Evolutionary conservation across 2,888 invertebrate species (phyloP).

Genomic region (Morpho achilles): DNA sequence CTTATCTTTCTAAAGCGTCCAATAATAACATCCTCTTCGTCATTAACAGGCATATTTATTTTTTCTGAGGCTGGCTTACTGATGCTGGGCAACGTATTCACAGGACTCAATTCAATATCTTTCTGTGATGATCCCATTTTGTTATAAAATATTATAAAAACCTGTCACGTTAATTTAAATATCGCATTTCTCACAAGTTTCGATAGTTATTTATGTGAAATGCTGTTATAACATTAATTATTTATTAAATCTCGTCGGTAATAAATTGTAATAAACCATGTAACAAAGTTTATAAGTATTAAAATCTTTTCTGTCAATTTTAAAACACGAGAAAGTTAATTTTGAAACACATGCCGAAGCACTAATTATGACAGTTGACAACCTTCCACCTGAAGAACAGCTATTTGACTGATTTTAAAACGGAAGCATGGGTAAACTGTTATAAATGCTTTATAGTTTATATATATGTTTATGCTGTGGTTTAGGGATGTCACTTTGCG

Average conservation of each 20-base stretch:
- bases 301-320: neutral
- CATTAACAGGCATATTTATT: constrained; percentile 45
- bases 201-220: no score
- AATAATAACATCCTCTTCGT: constrained; percentile 72
- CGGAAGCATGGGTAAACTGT: neutral
- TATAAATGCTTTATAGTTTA: neutral
- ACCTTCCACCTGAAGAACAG: neutral
- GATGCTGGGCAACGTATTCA: constrained; percentile 44
- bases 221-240: no score
- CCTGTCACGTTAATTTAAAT: constrained; percentile 29
- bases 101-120: constrained; percentile 66
- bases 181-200: constrained; percentile 12
- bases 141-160: constrained; percentile 12
- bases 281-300: no score
- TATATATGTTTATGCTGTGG: no score
- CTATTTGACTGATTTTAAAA: constrained; percentile 1
- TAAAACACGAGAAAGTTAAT: constrained; percentile 3
- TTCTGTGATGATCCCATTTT: constrained; percentile 57
- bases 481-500: no score
- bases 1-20: constrained; percentile 74
- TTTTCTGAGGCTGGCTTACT: constrained; percentile 38
- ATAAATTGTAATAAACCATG: no score
- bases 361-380: neutral
- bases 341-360: neutral
- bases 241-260: no score